Evolutionary conservation across 92 coral and sea anemone species (phyloP), one percentile per base, ranked within the genome.

Genomic region (Siderastrea radians): DNA sequence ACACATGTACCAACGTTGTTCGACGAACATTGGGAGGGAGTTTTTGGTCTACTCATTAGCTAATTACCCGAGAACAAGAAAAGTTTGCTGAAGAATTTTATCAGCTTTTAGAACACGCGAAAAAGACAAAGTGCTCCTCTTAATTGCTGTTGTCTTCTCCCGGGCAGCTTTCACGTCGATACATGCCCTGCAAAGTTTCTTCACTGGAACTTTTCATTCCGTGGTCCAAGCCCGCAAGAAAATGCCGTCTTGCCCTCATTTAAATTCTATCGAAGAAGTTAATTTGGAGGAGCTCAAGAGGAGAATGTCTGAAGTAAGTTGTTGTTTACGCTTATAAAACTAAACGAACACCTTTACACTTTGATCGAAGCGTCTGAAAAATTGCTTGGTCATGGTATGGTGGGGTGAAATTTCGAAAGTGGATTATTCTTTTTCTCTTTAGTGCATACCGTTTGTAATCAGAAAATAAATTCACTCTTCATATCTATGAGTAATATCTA

Each of bases 241-340:
- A 88, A 97, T 97, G 99, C 94, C 92, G 97, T 81, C 92, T 90
- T 97, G 99, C 82, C 97, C 95, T 83, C 99, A 97, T 92, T 82
- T 88, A 50, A 77, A 66, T 74, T 92, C 88, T 87, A 77, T 87
- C 87, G 92, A 92, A 92, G 91, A 92, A 80, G 78, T 97, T 69
- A 85, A 85, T 76, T 87, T 75, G 78, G 93, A 91, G 49, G 98
- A 95, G 77, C 86, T 93, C 50, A 97, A 91, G 86, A 89, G 90
- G 91, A 87, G 84, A 80, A 85, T 85, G 87, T 81, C 86, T 79
- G 94, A 97, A 96, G 99, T 97, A 65, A 80, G 61, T 54, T 45
- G 62, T 63, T 79, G 48, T 7, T 1, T 50, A 26, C 38, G 38
- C 38, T 26, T 26, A 26, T 26, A 26, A 26, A 26, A 26, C 38